These are phyloP conservation scores for Cephalopterus ornatus DNA, from an alignment of 2,113 vertebrate species.

Conservation along the genomic window DNA sequence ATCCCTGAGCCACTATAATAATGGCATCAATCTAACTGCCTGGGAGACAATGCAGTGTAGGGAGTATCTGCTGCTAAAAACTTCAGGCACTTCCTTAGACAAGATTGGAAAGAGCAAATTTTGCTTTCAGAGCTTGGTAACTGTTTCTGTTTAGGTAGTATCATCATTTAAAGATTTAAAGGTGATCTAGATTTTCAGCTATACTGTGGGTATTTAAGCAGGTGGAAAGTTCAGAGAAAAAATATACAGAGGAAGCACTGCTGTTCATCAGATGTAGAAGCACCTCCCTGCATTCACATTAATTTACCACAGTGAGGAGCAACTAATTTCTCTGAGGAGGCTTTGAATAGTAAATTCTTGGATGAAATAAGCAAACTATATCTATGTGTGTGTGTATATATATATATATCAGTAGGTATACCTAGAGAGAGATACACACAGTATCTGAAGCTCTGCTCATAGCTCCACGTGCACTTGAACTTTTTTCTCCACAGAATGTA, in stretches of 20 bases:
- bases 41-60: background rate
- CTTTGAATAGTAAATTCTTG: background rate
- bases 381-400: fast-evolving
- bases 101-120: background rate
- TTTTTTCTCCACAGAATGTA: background rate
- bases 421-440: background rate
- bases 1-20: background rate
- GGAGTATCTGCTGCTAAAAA: background rate
- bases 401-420: background rate
- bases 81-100: background rate
- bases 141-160: background rate
- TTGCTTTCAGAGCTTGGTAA: background rate
- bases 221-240: background rate
- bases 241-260: background rate
- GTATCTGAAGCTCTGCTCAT: background rate
- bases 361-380: background rate
- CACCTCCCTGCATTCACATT: background rate
- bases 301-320: background rate
- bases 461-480: background rate
- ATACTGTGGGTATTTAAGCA: background rate
- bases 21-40: background rate
- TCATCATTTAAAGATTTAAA: background rate
- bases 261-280: background rate
- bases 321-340: background rate
- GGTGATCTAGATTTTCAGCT: background rate